Conservation (phyloP, 2,113 vertebrate species). For the Platichthys stellatus region DNA sequence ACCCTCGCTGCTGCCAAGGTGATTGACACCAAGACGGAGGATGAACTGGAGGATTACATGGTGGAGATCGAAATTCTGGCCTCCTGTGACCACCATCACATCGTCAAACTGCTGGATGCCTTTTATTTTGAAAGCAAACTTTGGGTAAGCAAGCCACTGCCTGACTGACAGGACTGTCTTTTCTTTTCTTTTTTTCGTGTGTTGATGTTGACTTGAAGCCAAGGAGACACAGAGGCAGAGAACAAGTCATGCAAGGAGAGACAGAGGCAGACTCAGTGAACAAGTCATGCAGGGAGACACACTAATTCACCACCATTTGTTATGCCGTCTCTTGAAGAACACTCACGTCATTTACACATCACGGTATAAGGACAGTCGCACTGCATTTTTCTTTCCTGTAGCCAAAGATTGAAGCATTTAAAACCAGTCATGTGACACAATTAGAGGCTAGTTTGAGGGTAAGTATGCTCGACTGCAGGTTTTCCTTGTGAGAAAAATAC, state of each 20-base stretch:
- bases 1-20: conserved; percentile 97
- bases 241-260: conserved; percentile 29
- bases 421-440: background rate
- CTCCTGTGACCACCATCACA: conserved; percentile 95
- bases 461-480: background rate
- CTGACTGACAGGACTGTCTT: background rate
- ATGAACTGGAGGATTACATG: conserved; percentile 99
- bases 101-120: conserved; percentile 97
- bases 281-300: conserved; percentile 22
- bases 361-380: background rate
- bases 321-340: conserved; percentile 6
- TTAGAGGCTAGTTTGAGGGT: background rate
- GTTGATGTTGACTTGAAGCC: conserved; percentile 45
- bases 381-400: background rate
- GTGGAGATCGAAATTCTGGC: conserved; percentile 98
- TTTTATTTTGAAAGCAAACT: conserved; percentile 98
- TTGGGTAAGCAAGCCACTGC: conserved; percentile 86
- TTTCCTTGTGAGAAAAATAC: background rate
- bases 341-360: background rate
- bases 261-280: conserved; percentile 8
- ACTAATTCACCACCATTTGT: conserved; percentile 30
- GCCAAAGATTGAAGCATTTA: conserved; percentile 14
- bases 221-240: conserved; percentile 27
- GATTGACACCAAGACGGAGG: conserved; percentile 99
- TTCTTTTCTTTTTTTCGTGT: background rate